Base-by-base conservation (phyloP, 2,888 invertebrate genomes). In the Diaprepes abbreviatus region DNA sequence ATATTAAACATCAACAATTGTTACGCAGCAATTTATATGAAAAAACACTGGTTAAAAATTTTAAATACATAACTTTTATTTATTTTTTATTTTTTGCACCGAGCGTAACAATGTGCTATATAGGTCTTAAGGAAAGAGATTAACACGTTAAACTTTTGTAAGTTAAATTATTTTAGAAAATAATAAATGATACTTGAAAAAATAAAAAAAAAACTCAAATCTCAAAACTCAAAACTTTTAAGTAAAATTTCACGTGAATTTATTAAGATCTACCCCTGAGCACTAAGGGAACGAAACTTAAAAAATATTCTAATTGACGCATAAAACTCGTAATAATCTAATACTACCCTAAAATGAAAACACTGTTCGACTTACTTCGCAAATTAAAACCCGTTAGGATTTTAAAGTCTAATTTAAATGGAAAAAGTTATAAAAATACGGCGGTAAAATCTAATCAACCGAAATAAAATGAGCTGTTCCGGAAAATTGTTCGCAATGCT, bases 341-440 rank as follows among this genome's bases (percentile, higher is more conserved):
- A 68, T 68, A 57, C 58, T 63, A 57, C 63, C 68, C 50, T 60
- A 63, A 68, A 68, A 68, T 62, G 68, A 50, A 67, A 67, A 62
- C 67, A 67, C 43, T 55, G 67, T 67, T 67, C 62, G 67, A 60
- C 67, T 67, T 62, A 40, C 62, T 67, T 40, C 40, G 55, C 62
- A 58, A 68, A 63, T 68, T 62, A 68, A 68, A 63, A 63, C 57
- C 68, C 68, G 62, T 66, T 58, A 55, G 35, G 40, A 67, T 67
- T 54, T 67, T 55, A 68, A 68, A 68, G 68, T 68, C 68, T 68
- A 63, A 68, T 68, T 68, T 68, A 68, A 68, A 68, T 68, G 68
- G 68, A 68, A 68, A 67, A 68, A 68, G 68, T 68, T 68, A 68
- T 40, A 68, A 63, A 68, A 68, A 68, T 68, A 68, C 68, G 63